Percentiles rank a stretch among this genome's conserved stretches.
Conservation (phyloP, 2,113 vertebrate genomes). For the Trachemys scripta region DNA sequence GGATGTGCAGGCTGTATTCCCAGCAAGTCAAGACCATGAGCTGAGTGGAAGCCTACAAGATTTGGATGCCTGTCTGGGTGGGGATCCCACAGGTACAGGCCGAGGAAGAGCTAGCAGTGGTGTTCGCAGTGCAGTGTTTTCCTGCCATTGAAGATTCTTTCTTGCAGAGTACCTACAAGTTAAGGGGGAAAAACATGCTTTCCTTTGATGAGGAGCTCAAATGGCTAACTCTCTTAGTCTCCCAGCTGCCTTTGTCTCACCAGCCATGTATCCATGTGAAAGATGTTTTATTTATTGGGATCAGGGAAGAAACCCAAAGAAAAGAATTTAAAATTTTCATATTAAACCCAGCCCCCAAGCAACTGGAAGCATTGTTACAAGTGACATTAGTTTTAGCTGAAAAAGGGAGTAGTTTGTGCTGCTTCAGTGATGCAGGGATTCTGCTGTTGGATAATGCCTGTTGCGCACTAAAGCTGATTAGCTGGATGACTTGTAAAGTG, state of each 20-base stretch:
- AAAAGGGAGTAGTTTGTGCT: background rate
- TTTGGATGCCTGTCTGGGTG: background rate
- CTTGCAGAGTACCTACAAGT: background rate
- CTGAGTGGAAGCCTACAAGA: background rate
- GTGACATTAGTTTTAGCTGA: background rate
- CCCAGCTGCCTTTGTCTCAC: background rate
- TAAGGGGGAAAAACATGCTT: background rate
- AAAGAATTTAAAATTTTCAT: background rate
- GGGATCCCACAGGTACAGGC: background rate
- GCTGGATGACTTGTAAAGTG: background rate
- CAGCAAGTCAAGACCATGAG: background rate
- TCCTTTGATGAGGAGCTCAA: background rate
- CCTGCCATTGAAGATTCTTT: background rate
- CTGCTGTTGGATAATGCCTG: background rate
- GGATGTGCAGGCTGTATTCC: background rate
- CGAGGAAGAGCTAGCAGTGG: background rate
- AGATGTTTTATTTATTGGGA: background rate
- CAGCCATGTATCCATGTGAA: background rate
- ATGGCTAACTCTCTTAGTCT: background rate
- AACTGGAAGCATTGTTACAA: background rate
- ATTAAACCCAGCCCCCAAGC: background rate
- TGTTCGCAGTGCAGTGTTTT: background rate
- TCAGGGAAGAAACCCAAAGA: background rate
- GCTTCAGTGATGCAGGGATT: background rate
- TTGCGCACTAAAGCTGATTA: background rate